phyloP scores from a whole-genome alignment of 1,140 invertebrate species.

The Dinothrombium tinctorium region DNA sequence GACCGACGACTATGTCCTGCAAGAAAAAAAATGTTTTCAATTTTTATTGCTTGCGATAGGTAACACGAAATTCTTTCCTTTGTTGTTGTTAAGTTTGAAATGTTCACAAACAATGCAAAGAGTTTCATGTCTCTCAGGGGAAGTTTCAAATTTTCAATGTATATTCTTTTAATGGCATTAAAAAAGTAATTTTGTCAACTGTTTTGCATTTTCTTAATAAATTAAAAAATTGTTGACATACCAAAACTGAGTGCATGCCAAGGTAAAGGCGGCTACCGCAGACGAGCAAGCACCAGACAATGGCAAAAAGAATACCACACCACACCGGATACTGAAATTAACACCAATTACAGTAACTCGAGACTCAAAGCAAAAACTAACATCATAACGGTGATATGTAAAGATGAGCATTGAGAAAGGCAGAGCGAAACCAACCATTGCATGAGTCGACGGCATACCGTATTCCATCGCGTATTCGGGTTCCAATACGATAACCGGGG shows the following conservation, averaged over 20 bases:
- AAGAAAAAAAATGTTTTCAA: constrained; percentile 9
- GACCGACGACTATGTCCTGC: constrained; percentile 48
- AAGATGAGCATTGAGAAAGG: constrained; percentile 58
- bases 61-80: too few relatives aligned
- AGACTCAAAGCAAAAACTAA: constrained; percentile 22
- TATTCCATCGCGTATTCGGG: constrained; percentile 66
- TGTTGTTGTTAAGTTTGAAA: too few relatives aligned
- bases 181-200: too few relatives aligned
- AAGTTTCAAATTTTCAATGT: too few relatives aligned
- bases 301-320: constrained; percentile 23
- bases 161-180: too few relatives aligned
- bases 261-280: constrained; percentile 63
- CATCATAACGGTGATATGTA: constrained; percentile 53
- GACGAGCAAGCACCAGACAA: constrained; percentile 42
- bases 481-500: constrained; percentile 54
- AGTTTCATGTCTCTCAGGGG: too few relatives aligned
- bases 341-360: constrained; percentile 11
- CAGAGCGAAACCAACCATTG: constrained; percentile 63
- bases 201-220: too few relatives aligned
- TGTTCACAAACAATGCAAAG: too few relatives aligned
- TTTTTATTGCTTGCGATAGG: too few relatives aligned
- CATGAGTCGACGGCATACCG: constrained; percentile 81
- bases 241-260: constrained; percentile 71
- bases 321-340: constrained; percentile 26
- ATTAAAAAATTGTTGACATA: constrained; percentile 27